phyloP scores from a whole-genome alignment of 1,140 invertebrate species.

The Drosophila ananassae region DNA sequence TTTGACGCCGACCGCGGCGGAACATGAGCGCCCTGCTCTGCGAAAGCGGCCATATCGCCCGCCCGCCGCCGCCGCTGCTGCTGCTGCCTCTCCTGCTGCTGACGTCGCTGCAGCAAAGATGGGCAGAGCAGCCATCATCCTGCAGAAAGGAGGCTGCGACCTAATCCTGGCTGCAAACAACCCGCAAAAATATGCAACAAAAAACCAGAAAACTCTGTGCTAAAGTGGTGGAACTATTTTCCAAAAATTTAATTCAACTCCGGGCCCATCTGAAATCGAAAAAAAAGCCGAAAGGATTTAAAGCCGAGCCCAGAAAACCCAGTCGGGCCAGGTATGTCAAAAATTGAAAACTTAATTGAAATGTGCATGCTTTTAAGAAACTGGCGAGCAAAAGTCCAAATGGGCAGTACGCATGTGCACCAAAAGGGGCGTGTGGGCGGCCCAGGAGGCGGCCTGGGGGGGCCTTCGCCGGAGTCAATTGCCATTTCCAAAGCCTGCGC shows the following conservation, averaged over 20 bases:
- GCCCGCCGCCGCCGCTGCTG: neutral
- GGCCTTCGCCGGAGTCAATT: constrained; percentile 30
- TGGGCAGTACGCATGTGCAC: constrained; percentile 68
- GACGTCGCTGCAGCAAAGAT: constrained; percentile 30
- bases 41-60: constrained; percentile 57
- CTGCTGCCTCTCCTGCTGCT: constrained; percentile 20
- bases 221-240: neutral
- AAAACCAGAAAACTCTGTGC: neutral
- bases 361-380: neutral
- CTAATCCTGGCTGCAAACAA: constrained; percentile 3
- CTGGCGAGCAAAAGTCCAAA: constrained; percentile 23
- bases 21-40: constrained; percentile 46
- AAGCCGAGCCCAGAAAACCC: neutral
- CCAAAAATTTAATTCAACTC: neutral
- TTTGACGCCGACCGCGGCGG: constrained; percentile 78
- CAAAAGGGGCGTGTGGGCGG: constrained; percentile 9
- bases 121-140: constrained; percentile 49
- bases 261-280: neutral
- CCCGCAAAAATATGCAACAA: constrained; percentile 2
- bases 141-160: constrained; percentile 41
- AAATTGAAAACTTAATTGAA: constrained; percentile 1
- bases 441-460: neutral
- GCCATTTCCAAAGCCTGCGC: constrained; percentile 55
- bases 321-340: constrained; percentile 20
- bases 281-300: neutral